phyloP scores from a whole-genome alignment of 2,888 invertebrate genomes.

The Eudemis profundana region DNA sequence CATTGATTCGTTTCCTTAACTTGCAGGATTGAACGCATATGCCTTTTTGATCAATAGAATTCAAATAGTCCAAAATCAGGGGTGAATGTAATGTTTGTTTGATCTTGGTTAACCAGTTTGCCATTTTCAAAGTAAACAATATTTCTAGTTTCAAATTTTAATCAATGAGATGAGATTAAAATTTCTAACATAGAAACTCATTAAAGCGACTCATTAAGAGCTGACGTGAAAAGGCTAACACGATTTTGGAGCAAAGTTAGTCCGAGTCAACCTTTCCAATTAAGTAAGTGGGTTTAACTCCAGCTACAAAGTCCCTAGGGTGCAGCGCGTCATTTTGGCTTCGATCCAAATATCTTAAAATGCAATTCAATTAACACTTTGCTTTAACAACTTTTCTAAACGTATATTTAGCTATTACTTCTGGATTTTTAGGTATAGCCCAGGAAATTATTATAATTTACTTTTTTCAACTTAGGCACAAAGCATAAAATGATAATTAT shows the following conservation, averaged over 20 bases:
- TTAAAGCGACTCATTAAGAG: constrained; percentile 15
- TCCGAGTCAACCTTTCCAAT: constrained; percentile 30
- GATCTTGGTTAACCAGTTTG: neutral
- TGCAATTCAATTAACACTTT: constrained; percentile 25
- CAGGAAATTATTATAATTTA: too few relatives aligned
- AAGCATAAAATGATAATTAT: too few relatives aligned
- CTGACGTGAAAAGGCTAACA: constrained; percentile 25
- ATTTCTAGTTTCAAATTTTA: neutral
- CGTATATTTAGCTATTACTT: neutral
- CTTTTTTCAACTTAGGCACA: too few relatives aligned
- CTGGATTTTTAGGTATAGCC: neutral
- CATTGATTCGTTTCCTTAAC: too few relatives aligned
- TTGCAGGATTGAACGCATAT: too few relatives aligned
- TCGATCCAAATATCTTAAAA: constrained; percentile 28
- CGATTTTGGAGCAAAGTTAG: constrained; percentile 22
- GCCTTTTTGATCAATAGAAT: too few relatives aligned
- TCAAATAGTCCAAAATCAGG: too few relatives aligned
- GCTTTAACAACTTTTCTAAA: too few relatives aligned
- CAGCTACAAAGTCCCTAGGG: constrained; percentile 23
- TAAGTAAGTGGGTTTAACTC: constrained; percentile 30
- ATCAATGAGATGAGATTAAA: constrained; percentile 2
- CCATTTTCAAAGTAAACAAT: neutral
- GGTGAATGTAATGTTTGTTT: too few relatives aligned
- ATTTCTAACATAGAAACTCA: constrained; percentile 4
- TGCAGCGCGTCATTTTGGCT: constrained; percentile 26